Percentiles rank a stretch among this genome's conserved stretches.
phyloP scores from a whole-genome alignment of 2,888 invertebrate species.

The Eupithecia subfuscata region DNA sequence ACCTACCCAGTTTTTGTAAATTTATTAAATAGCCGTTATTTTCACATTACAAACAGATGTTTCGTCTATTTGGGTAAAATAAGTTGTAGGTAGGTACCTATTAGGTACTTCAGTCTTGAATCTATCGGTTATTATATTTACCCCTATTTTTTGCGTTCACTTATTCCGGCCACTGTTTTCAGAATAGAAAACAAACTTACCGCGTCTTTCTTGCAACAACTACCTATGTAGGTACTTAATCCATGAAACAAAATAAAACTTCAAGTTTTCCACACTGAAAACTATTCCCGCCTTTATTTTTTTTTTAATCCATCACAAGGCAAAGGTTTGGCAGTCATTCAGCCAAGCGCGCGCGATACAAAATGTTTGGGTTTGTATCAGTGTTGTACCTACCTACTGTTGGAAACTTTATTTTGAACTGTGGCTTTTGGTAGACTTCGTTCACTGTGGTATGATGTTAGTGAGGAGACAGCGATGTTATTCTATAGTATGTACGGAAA shows the following conservation, averaged over 20 bases:
- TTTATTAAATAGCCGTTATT: too few relatives aligned
- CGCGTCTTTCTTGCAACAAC: not conserved
- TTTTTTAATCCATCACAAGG: constrained; percentile 46
- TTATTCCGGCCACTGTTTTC: not conserved
- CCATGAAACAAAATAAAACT: constrained; percentile 36
- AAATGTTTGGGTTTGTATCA: constrained; percentile 55
- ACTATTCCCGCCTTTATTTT: constrained; percentile 53
- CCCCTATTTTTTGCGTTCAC: not conserved
- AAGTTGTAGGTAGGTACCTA: too few relatives aligned
- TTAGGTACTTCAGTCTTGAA: too few relatives aligned
- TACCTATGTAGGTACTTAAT: not conserved
- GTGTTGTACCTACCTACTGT: constrained; percentile 17
- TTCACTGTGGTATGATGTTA: constrained; percentile 21
- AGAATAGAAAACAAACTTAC: not conserved
- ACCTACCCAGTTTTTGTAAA: too few relatives aligned
- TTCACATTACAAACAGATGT: too few relatives aligned
- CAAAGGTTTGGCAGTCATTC: constrained; percentile 55
- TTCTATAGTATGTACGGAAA: not conserved
- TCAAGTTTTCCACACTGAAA: constrained; percentile 36
- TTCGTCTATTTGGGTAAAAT: too few relatives aligned
- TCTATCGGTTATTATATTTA: not conserved
- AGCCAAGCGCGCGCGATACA: constrained; percentile 57
- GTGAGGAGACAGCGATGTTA: not conserved
- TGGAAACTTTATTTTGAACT: constrained; percentile 20
- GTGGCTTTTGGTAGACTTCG: constrained; percentile 15